Percentiles rank a stretch among this genome's conserved stretches.
phyloP scores from a whole-genome alignment of 2,888 invertebrate species.

The Megaustenia siamemsis region DNA sequence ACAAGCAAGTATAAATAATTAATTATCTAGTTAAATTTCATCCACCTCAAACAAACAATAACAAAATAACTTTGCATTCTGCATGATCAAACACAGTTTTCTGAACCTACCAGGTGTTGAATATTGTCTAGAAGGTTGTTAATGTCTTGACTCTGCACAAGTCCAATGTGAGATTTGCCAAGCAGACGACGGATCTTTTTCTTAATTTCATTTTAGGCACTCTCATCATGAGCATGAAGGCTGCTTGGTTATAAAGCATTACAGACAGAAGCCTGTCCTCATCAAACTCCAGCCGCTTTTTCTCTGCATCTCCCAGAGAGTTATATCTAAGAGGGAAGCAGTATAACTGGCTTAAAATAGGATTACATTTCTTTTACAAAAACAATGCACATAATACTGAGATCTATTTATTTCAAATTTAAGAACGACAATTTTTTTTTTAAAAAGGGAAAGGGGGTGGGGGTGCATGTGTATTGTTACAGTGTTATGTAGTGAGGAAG shows the following conservation, averaged over 20 bases:
- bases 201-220: slow-evolving; percentile 86
- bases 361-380: too few relatives aligned
- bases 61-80: neutral
- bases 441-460: too few relatives aligned
- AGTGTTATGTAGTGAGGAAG: too few relatives aligned
- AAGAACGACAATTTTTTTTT: too few relatives aligned
- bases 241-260: slow-evolving; percentile 96
- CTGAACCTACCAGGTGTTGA: slow-evolving; percentile 90
- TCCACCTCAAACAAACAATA: too few relatives aligned
- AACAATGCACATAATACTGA: too few relatives aligned
- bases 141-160: slow-evolving; percentile 97
- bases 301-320: slow-evolving; percentile 88
- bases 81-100: neutral
- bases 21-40: too few relatives aligned
- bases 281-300: slow-evolving; percentile 96
- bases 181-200: slow-evolving; percentile 88
- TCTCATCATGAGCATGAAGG: slow-evolving; percentile 95
- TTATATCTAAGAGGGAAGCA: slow-evolving; percentile 86
- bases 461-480: too few relatives aligned
- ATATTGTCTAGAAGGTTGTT: slow-evolving; percentile 97
- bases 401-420: too few relatives aligned
- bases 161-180: slow-evolving; percentile 98
- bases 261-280: slow-evolving; percentile 97
- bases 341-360: too few relatives aligned
- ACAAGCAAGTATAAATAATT: too few relatives aligned